phyloP scores from a whole-genome alignment of 2,113 vertebrate species.

The Antechinus flavipes region DNA sequence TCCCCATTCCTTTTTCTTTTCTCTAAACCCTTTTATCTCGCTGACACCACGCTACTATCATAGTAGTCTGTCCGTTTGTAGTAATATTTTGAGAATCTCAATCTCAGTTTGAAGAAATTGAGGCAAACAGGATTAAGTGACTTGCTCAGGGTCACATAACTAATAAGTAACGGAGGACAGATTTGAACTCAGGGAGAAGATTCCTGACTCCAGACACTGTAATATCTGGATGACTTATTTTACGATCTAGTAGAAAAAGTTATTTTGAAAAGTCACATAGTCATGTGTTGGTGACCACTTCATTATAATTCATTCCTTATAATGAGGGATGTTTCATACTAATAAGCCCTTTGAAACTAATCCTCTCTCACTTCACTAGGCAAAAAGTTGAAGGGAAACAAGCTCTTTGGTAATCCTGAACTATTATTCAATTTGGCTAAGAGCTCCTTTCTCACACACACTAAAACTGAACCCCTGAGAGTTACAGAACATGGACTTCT shows the following conservation, averaged over 20 bases:
- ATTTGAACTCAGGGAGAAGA: neutral
- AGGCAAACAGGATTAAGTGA: neutral
- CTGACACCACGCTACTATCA: neutral
- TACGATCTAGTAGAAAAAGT: neutral
- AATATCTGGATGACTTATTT: neutral
- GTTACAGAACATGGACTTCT: neutral
- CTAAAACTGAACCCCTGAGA: neutral
- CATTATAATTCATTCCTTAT: neutral
- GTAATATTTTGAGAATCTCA: neutral
- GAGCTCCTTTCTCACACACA: neutral
- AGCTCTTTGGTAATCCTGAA: neutral
- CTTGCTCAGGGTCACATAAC: neutral
- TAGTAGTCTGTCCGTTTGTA: neutral
- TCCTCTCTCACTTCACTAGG: neutral
- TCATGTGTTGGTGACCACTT: neutral
- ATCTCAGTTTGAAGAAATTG: neutral
- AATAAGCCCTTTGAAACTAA: neutral
- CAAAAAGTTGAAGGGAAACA: neutral
- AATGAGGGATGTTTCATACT: neutral
- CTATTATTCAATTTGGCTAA: neutral
- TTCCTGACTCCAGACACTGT: neutral
- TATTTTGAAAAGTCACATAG: neutral
- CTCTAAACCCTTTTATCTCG: neutral
- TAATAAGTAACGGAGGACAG: neutral
- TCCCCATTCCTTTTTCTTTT: neutral